Evolutionary conservation across 1,140 invertebrate species (phyloP).

Genomic region (Euborellia annulipes): DNA sequence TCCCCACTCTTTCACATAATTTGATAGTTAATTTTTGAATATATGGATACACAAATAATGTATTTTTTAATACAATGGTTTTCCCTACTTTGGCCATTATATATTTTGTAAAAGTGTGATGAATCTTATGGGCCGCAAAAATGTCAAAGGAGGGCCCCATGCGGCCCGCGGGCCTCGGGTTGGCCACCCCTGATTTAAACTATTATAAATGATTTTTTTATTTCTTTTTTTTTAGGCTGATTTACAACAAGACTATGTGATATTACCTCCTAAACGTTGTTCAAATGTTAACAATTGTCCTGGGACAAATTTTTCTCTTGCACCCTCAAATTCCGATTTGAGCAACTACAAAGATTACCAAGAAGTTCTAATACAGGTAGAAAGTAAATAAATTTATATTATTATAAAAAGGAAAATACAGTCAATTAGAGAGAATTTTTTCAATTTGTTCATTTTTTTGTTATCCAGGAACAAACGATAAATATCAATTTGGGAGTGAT

Average conservation of each 20-base stretch:
- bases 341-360: conserved; percentile 72
- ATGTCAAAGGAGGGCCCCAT: no score
- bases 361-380: conserved; percentile 72
- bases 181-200: no score
- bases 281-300: conserved; percentile 39
- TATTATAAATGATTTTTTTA: conserved; percentile 2
- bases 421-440: no score
- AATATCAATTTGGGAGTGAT: conserved; percentile 53
- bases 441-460: conserved; percentile 2
- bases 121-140: no score
- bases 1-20: no score
- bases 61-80: no score
- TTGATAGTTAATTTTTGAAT: no score
- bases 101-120: no score
- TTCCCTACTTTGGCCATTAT: no score
- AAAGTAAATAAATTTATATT: conserved; percentile 4
- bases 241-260: conserved; percentile 46
- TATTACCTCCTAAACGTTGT: conserved; percentile 42
- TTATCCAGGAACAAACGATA: conserved; percentile 53
- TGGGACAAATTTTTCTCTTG: conserved; percentile 32
- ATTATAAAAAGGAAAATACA: conserved; percentile 7
- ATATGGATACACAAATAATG: no score
- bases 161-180: no score
- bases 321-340: conserved; percentile 33
- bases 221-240: conserved; percentile 28